A percentile compares a stretch with the other conserved stretches of the same genome.
Evolutionary conservation across 2,113 vertebrate genomes (phyloP).

Genomic region (Platycercus adscitus): DNA sequence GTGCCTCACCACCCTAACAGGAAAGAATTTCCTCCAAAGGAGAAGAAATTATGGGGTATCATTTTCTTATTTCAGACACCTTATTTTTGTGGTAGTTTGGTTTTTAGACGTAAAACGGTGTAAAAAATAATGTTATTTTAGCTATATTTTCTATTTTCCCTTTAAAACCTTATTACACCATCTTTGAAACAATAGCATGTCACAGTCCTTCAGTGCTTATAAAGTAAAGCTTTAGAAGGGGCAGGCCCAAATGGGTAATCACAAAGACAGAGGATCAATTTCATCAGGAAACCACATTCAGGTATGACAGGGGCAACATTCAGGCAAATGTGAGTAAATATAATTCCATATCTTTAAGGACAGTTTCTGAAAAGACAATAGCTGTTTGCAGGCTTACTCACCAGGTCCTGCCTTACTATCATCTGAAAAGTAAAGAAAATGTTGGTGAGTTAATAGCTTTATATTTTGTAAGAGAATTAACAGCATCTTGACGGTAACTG

Average conservation of each 20-base stretch:
- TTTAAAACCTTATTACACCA: background rate
- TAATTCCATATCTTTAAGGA: background rate
- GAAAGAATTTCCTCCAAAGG: background rate
- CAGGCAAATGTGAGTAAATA: background rate
- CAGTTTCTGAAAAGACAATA: background rate
- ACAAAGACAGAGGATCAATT: background rate
- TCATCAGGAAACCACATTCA: background rate
- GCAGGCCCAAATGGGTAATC: background rate
- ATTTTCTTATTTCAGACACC: background rate
- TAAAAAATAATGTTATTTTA: background rate
- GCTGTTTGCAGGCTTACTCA: background rate
- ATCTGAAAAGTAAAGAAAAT: background rate
- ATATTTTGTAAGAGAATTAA: background rate
- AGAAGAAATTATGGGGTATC: background rate
- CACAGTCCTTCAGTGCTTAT: background rate
- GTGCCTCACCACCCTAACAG: too few species aligned
- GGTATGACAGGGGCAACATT: background rate
- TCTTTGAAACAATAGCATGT: background rate
- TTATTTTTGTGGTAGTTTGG: background rate
- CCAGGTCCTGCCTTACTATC: background rate
- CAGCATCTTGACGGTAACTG: background rate
- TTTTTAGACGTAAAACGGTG: background rate
- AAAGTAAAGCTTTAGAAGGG: background rate
- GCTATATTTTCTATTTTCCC: background rate
- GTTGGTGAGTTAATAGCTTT: background rate